phyloP scores from a whole-genome alignment of 2,113 vertebrate species.

The Pluvialis apricaria region DNA sequence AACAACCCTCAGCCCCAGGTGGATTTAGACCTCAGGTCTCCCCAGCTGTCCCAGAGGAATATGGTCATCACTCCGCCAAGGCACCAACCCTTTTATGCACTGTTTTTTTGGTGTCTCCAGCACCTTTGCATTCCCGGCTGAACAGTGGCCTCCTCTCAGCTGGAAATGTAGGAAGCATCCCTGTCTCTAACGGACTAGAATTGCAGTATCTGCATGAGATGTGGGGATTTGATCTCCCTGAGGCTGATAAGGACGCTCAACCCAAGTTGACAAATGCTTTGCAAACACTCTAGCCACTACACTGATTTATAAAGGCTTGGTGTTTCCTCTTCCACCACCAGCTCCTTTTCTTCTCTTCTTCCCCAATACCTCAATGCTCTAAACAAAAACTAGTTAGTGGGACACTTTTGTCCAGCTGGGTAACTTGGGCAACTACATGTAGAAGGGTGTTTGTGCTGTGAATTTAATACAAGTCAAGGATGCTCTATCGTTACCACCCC shows the following conservation, averaged over 20 bases:
- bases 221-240: background rate
- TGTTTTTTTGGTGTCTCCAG: background rate
- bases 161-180: background rate
- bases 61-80: background rate
- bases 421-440: background rate
- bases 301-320: background rate
- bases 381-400: background rate
- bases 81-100: background rate
- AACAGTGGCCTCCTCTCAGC: background rate
- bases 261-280: background rate
- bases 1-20: background rate
- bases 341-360: background rate
- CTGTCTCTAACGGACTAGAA: background rate
- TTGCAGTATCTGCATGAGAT: background rate
- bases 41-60: background rate
- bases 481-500: background rate
- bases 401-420: background rate
- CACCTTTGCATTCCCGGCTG: background rate
- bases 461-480: background rate
- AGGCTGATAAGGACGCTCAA: background rate
- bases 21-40: background rate
- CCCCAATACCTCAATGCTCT: background rate
- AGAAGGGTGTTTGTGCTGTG: background rate
- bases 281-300: background rate
- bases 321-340: background rate